Base-by-base conservation (phyloP, 2,797 vertebrate genomes). In the Bovichtus diacanthus region DNA sequence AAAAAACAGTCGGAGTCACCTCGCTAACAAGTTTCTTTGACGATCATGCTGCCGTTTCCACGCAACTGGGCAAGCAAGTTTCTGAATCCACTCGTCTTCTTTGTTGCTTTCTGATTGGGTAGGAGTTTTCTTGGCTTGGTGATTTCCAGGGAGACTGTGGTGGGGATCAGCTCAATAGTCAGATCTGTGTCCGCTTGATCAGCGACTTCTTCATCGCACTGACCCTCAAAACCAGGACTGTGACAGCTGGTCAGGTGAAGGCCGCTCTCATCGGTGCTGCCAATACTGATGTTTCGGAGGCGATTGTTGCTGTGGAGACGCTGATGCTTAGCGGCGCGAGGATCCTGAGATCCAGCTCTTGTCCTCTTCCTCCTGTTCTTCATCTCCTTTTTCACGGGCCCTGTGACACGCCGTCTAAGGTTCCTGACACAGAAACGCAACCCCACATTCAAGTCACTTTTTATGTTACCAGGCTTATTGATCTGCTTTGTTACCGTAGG, bases 51-150 rank as follows among this genome's bases (percentile, higher is more conserved):
- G 80, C 60, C 77, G 76, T 73, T 92, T 43, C 81, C 49, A 1
- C 73, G 83, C 31, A 91, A 25, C 69, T 91, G 84, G 27, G 58
- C n/a, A 0, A 93, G 85, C 74, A 93, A 69, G 11, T 81, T 69
- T 85, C 58, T 86, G 55, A 93, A 94, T 7, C 75, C 59, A 0
- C 9, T 1, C 2, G 3, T 36, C 63, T 60, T 82, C 54, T 60
- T 68, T 1, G 25, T 16, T 0, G 31, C 18, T 19, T 44, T 79
- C 55, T 36, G 9, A 21, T 23, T 55, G 4, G 49, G 2, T 6
- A 7, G 5, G 4, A 0, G 6, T 7, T 4, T 27, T 16, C 3
- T 61, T 0, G 16, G 3, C 43, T 39, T 15, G 3, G 2, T 21
- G 23, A 8, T 43, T 38, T 80, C 46, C 55, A 18, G 25, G n/a